phyloP scores from a whole-genome alignment of 2,888 invertebrate genomes.

The Xestobium rufovillosum region DNA sequence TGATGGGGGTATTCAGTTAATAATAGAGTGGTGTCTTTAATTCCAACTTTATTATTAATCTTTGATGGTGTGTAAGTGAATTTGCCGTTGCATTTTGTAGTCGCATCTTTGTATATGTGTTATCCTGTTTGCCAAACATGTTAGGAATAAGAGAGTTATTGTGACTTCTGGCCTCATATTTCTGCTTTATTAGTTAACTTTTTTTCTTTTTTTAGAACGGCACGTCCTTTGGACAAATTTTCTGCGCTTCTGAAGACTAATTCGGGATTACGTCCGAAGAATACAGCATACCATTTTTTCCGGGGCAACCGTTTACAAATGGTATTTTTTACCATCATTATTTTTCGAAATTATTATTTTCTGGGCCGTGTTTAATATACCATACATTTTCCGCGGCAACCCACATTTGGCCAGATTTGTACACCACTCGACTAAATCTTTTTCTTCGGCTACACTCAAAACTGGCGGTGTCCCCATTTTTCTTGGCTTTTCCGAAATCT shows the following conservation, averaged over 20 bases:
- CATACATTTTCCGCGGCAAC: neutral
- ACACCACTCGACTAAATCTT: slow-evolving; percentile 3
- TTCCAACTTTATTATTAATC: too few relatives aligned
- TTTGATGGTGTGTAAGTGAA: too few relatives aligned
- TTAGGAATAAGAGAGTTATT: too few relatives aligned
- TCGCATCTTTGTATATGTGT: too few relatives aligned
- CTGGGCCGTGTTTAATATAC: neutral
- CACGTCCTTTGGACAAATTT: neutral
- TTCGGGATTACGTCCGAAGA: slow-evolving; percentile 1
- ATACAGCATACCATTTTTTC: neutral
- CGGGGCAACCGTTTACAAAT: neutral
- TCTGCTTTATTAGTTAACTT: too few relatives aligned
- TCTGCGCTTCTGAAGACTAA: neutral
- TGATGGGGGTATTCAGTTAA: too few relatives aligned
- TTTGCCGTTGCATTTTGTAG: too few relatives aligned
- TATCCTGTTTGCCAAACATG: too few relatives aligned
- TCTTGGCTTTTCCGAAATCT: too few relatives aligned
- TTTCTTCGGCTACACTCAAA: neutral
- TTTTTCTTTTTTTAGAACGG: neutral
- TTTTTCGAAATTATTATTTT: neutral
- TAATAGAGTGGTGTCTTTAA: too few relatives aligned
- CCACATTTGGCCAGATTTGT: neutral
- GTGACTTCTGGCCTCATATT: too few relatives aligned
- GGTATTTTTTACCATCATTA: neutral
- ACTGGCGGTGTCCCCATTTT: neutral